Evolutionary conservation across 2,888 invertebrate genomes (phyloP).

Genomic region (Euzophera pinguis): DNA sequence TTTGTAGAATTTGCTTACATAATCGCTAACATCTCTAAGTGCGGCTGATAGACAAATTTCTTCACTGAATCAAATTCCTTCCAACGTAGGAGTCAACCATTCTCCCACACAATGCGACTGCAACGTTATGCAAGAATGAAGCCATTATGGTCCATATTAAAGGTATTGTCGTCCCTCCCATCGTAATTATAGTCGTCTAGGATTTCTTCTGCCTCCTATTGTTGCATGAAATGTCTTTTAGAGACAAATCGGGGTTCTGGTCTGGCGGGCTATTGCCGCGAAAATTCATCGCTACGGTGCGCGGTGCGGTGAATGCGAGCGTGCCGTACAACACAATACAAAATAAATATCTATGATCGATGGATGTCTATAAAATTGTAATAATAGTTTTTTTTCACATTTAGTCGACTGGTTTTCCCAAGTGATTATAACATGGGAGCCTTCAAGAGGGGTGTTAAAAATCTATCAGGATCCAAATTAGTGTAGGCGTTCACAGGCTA

Average conservation of each 20-base stretch:
- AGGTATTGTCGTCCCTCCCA: slow-evolving; percentile 5
- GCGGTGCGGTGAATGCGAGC: no score
- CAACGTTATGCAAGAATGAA: slow-evolving; percentile 23
- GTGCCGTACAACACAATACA: no score
- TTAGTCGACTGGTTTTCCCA: no score
- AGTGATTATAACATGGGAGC: no score
- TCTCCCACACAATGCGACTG: slow-evolving; percentile 15
- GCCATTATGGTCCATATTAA: slow-evolving; percentile 15
- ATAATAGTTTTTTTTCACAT: no score
- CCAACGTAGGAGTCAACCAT: not conserved
- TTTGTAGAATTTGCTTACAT: no score
- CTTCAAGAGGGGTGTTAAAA: no score
- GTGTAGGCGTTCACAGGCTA: no score
- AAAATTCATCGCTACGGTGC: not conserved
- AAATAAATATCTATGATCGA: no score
- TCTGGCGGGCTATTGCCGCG: not conserved
- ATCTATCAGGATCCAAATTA: no score
- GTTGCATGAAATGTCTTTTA: not conserved
- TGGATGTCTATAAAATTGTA: no score
- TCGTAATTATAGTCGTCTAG: slow-evolving; percentile 7
- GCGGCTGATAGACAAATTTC: not conserved
- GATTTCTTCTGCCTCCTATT: slow-evolving; percentile 5
- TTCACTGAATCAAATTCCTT: not conserved
- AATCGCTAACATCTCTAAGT: no score
- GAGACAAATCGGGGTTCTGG: not conserved